Evolutionary conservation across 2,797 vertebrate species (phyloP).

Genomic region (Spheniscus humboldti): DNA sequence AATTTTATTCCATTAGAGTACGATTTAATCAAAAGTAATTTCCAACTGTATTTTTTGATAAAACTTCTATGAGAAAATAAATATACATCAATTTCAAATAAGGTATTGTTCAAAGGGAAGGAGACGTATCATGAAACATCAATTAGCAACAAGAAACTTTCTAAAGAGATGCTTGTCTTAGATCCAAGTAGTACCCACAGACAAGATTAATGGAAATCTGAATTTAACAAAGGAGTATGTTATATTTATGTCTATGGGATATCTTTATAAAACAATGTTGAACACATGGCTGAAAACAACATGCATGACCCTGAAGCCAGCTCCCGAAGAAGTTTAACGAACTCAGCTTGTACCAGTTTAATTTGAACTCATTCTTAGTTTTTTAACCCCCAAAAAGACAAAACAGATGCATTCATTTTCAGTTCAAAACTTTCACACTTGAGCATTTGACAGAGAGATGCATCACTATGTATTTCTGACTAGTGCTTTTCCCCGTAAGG

Average conservation of each 20-base stretch:
- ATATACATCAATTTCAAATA: not conserved
- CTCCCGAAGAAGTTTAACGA: accelerated
- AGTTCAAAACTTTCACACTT: not conserved
- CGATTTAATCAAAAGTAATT: not conserved
- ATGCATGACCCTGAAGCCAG: not conserved
- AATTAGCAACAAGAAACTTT: not conserved
- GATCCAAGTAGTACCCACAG: not conserved
- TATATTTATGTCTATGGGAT: not conserved
- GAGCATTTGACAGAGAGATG: not conserved
- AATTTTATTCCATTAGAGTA: not conserved
- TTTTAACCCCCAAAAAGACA: not conserved
- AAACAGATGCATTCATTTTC: no score
- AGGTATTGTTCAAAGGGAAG: not conserved
- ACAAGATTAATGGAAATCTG: not conserved
- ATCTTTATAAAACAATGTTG: not conserved
- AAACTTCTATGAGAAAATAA: not conserved
- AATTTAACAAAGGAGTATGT: not conserved
- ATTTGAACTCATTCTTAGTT: not conserved
- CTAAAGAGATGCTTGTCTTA: not conserved
- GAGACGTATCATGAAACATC: not conserved
- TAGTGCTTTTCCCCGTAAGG: accelerated
- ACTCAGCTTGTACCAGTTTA: not conserved
- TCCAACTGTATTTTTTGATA: not conserved
- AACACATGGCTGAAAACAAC: not conserved
- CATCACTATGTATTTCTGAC: not conserved